Conservation (phyloP, 2,888 invertebrate genomes). For the Ophion costatus region DNA sequence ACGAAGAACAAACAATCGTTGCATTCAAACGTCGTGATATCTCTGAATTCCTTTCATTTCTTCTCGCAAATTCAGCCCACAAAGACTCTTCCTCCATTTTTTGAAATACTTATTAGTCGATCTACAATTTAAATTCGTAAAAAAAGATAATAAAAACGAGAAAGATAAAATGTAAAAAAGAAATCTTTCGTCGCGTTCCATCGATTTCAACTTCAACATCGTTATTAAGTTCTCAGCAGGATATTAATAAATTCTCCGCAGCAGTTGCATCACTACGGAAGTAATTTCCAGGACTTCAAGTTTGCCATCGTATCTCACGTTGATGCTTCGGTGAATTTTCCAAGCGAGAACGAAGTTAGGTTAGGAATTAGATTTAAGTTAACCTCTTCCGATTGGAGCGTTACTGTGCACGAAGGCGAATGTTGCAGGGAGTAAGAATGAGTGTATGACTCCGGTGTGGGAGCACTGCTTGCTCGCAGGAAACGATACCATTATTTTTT, state of each 20-base stretch:
- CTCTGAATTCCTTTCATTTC: too few relatives aligned
- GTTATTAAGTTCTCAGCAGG: too few relatives aligned
- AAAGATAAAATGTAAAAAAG: too few relatives aligned
- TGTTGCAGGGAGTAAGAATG: constrained; percentile 11
- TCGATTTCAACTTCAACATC: background rate
- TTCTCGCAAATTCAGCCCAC: too few relatives aligned
- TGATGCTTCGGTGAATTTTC: too few relatives aligned
- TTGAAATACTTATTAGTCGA: too few relatives aligned
- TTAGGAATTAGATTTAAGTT: background rate
- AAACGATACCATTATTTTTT: constrained; percentile 24
- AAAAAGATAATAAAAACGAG: too few relatives aligned
- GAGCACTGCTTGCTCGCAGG: constrained; percentile 42
- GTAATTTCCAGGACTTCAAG: background rate
- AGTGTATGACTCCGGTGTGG: constrained; percentile 32
- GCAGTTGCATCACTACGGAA: background rate
- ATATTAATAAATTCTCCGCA: background rate
- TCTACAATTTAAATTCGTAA: too few relatives aligned
- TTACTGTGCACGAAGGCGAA: constrained; percentile 7
- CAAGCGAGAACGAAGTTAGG: background rate
- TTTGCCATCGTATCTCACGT: too few relatives aligned
- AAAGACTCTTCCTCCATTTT: too few relatives aligned
- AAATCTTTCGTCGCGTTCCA: background rate
- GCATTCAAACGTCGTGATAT: background rate
- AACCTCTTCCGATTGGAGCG: constrained; percentile 2
- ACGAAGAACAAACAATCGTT: background rate